Evolutionary conservation across 2,888 invertebrate species (phyloP), one percentile per base, ranked within the genome.

Genomic region (Drosophila antonietae): DNA sequence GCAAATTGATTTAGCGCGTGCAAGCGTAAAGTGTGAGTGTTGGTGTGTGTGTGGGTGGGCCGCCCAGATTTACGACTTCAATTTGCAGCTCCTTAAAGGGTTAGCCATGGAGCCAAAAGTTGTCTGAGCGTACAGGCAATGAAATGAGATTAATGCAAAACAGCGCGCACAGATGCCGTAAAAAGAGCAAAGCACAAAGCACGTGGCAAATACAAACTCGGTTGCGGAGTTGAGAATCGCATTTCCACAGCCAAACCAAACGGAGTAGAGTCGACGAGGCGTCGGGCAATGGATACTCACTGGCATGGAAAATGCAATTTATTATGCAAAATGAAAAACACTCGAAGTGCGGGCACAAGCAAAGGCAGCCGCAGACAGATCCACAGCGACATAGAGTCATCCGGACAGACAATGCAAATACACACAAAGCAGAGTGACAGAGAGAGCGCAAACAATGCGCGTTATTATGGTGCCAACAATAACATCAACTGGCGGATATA

Each of bases 251-350:
- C 23, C 47, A 71, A 71, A 66, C 75, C 70, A 67, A 71, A 20
- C 44, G 15, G 15, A 15, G 55, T 64, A 18, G 59, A 31, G 59
- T 18, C 64, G 61, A 28, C 12, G 59, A 9, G 35, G 31, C 37
- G 41, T 47, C 31, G 60, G n/a, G 47, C 44, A 20, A 14, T 35
- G 41, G 58, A 58, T 59, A 75, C 51, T 80, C 85, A 87, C 71
- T 89, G 88, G 81, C 83, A 83, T 82, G 80, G 90, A 88, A 88
- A 90, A 90, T 90, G 84, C 78, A 90, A 90, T 90, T 90, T 90
- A 90, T 90, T 91, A 90, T 89, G 85, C 81, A 83, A 86, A 88
- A 84, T 82, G 72, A 82, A 84, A 89, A 88, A 83, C 86, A 88
- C 83, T 78, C 68, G 41, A 68, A 81, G 57, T 49, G 51, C 31